Conservation (phyloP, 1,140 invertebrate genomes). For the Drosophila ercepeae region DNA sequence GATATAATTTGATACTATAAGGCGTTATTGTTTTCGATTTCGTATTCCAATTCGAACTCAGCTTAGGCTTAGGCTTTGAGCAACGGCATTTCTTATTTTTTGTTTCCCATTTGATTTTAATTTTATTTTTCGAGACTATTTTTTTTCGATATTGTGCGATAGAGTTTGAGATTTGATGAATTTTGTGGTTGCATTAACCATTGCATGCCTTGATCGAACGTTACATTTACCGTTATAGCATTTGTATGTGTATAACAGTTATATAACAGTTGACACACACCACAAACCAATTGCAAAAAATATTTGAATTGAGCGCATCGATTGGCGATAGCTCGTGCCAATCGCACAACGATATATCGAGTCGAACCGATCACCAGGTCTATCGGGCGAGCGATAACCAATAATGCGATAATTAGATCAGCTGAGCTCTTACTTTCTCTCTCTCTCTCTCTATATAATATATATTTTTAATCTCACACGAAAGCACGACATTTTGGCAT, state of each 20-base stretch:
- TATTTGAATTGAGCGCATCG: conserved; percentile 11
- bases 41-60: conserved; percentile 6
- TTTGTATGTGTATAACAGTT: conserved; percentile 27
- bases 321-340: conserved; percentile 10
- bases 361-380: conserved; percentile 7
- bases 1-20: conserved; percentile 2
- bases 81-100: not conserved
- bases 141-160: conserved; percentile 46
- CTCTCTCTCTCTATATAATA: not conserved
- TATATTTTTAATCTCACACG: conserved; percentile 18
- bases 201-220: conserved; percentile 68
- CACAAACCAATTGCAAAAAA: conserved; percentile 26
- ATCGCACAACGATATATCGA: conserved; percentile 11
- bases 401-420: conserved; percentile 8
- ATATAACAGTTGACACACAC: conserved; percentile 29
- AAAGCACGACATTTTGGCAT: conserved; percentile 30
- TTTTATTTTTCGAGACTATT: conserved; percentile 9
- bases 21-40: not conserved
- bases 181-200: conserved; percentile 65
- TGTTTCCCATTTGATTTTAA: conserved; percentile 13
- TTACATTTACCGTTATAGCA: conserved; percentile 48
- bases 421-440: conserved; percentile 16
- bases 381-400: conserved; percentile 39
- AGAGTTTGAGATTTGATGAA: conserved; percentile 48
- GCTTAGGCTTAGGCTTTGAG: not conserved